These are phyloP conservation scores for Colostygia pectinataria DNA, from an alignment of 2,888 invertebrate genomes.

Conservation along the genomic window DNA sequence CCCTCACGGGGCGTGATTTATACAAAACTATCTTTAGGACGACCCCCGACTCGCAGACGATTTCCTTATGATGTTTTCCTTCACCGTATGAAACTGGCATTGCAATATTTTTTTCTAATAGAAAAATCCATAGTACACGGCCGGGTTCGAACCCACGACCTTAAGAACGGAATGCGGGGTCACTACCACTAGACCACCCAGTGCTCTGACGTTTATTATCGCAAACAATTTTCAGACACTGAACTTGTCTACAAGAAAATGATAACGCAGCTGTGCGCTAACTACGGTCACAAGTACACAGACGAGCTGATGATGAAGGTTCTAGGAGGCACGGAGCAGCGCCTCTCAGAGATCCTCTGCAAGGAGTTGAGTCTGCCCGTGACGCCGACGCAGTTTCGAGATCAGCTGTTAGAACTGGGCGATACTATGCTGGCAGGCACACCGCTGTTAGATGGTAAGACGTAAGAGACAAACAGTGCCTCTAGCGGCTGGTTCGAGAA, in stretches of 20 bases:
- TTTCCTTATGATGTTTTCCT: too few relatives aligned
- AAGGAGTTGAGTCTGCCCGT: slow-evolving; percentile 87
- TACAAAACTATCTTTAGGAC: too few relatives aligned
- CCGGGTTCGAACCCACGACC: too few relatives aligned
- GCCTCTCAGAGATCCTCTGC: slow-evolving; percentile 86
- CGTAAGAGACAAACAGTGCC: slow-evolving; percentile 2
- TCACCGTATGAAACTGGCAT: too few relatives aligned
- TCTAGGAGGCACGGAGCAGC: slow-evolving; percentile 88
- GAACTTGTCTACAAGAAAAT: slow-evolving; percentile 90
- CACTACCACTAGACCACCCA: too few relatives aligned
- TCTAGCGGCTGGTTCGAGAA: not conserved
- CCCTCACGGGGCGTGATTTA: too few relatives aligned
- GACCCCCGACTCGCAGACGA: too few relatives aligned
- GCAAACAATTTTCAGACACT: slow-evolving; percentile 86
- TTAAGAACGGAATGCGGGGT: too few relatives aligned
- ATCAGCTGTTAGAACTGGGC: slow-evolving; percentile 83
- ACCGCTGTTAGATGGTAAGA: slow-evolving; percentile 87
- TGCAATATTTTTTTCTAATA: too few relatives aligned
- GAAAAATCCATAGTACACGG: too few relatives aligned
- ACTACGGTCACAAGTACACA: slow-evolving; percentile 90
- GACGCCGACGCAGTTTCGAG: slow-evolving; percentile 85
- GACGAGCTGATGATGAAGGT: slow-evolving; percentile 90
- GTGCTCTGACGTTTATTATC: too few relatives aligned
- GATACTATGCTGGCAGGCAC: slow-evolving; percentile 84
- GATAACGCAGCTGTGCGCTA: slow-evolving; percentile 86